Percentiles rank a stretch among this genome's conserved stretches.
phyloP scores from a whole-genome alignment of 2,797 vertebrate genomes.

The Anguilla marmorata region DNA sequence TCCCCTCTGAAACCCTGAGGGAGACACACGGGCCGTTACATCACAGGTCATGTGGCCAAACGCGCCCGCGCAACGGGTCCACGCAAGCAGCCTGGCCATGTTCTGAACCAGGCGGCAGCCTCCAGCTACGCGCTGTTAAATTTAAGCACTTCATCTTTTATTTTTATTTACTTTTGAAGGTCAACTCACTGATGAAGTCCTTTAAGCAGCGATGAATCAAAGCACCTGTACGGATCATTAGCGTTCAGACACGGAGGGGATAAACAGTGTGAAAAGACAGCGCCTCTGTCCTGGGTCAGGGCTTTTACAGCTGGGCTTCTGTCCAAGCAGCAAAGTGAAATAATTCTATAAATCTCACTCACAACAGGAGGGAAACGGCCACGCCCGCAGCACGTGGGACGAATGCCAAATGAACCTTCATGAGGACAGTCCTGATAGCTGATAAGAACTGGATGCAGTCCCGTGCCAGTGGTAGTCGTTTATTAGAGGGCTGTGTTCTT shows the following conservation, averaged over 20 bases:
- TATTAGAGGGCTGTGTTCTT: neutral
- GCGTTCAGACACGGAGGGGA: constrained; percentile 38
- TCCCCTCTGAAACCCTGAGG: constrained; percentile 73
- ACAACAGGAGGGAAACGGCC: constrained; percentile 25
- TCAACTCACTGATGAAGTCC: neutral
- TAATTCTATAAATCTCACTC: constrained; percentile 37
- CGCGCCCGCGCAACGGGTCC: neutral
- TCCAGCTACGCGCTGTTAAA: neutral
- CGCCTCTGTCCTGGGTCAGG: neutral
- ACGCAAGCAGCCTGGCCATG: no score
- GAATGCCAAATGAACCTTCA: constrained; percentile 5
- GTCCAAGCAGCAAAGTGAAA: constrained; percentile 38
- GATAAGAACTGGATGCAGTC: neutral
- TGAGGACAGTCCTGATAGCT: neutral
- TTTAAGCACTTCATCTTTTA: neutral
- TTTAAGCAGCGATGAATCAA: constrained; percentile 9
- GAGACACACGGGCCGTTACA: constrained; percentile 19
- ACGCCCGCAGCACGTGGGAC: neutral
- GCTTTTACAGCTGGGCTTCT: constrained; percentile 41
- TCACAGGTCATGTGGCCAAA: neutral
- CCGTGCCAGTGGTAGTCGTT: neutral
- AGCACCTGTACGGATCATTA: constrained; percentile 26
- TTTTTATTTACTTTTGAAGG: neutral
- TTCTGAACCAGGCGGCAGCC: neutral
- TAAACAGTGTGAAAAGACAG: constrained; percentile 36